Conservation (phyloP, 2,888 invertebrate genomes). For the Globia sparganii region DNA sequence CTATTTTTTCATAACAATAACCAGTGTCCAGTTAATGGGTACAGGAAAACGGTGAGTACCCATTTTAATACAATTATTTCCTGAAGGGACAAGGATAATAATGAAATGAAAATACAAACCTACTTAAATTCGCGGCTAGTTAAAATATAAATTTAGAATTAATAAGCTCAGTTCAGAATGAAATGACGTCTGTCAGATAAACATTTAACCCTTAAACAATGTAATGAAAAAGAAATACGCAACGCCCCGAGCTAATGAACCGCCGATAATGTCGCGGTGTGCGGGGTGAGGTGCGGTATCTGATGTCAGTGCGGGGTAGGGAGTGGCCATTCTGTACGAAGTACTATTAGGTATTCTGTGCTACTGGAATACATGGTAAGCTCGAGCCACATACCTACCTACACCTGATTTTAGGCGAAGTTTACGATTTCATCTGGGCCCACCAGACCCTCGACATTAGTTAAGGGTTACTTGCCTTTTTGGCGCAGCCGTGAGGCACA, state of each 20-base stretch:
- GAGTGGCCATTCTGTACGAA: too few relatives aligned
- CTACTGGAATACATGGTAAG: too few relatives aligned
- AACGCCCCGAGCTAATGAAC: too few relatives aligned
- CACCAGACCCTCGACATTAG: too few relatives aligned
- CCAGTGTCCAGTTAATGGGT: not conserved
- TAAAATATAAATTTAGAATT: conserved; percentile 8
- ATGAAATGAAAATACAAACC: conserved; percentile 23
- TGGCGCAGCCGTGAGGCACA: too few relatives aligned
- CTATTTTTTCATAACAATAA: not conserved
- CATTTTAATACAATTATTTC: conserved; percentile 39
- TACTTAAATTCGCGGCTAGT: not conserved
- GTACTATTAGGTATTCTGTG: too few relatives aligned
- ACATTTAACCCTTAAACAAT: not conserved
- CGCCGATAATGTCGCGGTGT: too few relatives aligned
- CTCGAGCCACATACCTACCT: not conserved
- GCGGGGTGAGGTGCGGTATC: too few relatives aligned
- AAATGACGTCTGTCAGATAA: conserved; percentile 8
- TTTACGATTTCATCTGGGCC: not conserved
- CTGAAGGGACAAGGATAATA: conserved; percentile 48
- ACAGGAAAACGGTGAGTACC: conserved; percentile 39
- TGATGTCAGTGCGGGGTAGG: too few relatives aligned
- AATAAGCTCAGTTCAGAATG: conserved; percentile 6
- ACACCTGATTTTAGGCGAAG: not conserved
- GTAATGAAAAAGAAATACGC: too few relatives aligned
- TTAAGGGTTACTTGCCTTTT: too few relatives aligned